These are phyloP conservation scores for Thereva nobilitata DNA, from an alignment of 2,888 invertebrate genomes.

Conservation along the genomic window DNA sequence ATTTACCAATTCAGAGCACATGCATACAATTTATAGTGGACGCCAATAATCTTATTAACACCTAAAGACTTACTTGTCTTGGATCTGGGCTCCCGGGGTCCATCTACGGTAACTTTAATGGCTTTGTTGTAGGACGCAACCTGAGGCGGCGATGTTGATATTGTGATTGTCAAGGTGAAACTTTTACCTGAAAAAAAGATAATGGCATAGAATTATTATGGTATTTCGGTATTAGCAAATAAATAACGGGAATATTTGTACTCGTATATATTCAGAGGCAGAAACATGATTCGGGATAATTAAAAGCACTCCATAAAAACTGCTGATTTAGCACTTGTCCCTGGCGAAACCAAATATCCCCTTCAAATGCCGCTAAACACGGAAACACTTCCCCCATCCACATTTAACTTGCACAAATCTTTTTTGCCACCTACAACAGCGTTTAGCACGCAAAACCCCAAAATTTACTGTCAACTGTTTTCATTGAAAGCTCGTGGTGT, in stretches of 20 bases:
- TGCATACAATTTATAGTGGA: conserved; percentile 26
- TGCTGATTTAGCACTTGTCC: too few species aligned
- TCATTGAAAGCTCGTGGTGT: conserved; percentile 23
- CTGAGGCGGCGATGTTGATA: conserved; percentile 93
- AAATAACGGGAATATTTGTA: background rate
- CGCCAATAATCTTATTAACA: conserved; percentile 22
- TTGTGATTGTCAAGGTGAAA: conserved; percentile 94
- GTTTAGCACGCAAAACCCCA: conserved; percentile 22
- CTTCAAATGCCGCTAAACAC: too few species aligned
- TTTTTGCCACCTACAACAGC: background rate
- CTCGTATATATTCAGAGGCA: too few species aligned
- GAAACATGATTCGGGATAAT: too few species aligned
- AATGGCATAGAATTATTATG: background rate
- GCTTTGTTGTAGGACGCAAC: conserved; percentile 95
- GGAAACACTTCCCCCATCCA: background rate
- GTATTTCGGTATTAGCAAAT: background rate
- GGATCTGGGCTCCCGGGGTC: conserved; percentile 92
- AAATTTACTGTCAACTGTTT: conserved; percentile 33
- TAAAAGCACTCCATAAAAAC: too few species aligned
- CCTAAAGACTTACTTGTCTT: conserved; percentile 77
- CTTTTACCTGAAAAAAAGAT: conserved; percentile 82
- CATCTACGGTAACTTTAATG: conserved; percentile 97
- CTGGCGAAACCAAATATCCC: too few species aligned
- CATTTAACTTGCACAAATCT: background rate
- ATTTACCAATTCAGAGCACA: conserved; percentile 16